Base-by-base conservation (phyloP, 2,113 vertebrate genomes). In the Petrocephalus zakoni region DNA sequence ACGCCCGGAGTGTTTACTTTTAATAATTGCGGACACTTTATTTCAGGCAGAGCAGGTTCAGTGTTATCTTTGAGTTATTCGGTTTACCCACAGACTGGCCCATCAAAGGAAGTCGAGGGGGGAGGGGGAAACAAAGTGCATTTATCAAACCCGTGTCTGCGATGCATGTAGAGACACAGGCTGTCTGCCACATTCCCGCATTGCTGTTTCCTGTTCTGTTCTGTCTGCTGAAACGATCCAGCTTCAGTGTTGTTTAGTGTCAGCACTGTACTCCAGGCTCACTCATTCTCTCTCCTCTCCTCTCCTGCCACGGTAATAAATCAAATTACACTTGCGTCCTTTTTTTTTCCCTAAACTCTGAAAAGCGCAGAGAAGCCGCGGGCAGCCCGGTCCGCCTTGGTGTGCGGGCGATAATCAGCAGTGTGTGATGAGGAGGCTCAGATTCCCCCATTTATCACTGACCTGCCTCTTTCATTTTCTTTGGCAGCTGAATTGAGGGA, bases 121-220 rank as follows among this genome's bases (percentile, higher is more conserved):
- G 75, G 42, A 19, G 42, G 92, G 92, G 93, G 87, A 91, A 92
- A 52, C 53, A 22, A 11, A 90, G 92, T 94, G 93, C 93, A 93
- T 94, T 95, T 94, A 91, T 94, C 88, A 8, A 53, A 90, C n/a
- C 25, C 29, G 9, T 89, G 91, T 93, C 58, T 91, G 89, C 88
- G 85, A 89, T 92, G 94, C 94, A 94, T 94, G 93, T 89, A 75
- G 87, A 86, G 87, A 93, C 90, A 87, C 89, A 90, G 15, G 25
- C 87, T 90, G 90, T 91, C 91, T 88, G 88, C 84, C 91, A 91
- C 93, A 93, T 93, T 90, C 89, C 92, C 91, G 89, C 91, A 90
- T 92, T 85, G 89, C 93, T 87, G 88, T 87, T 90, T 86, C 85
- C 81, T 88, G 68, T 87, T 68, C n/a, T 90, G 87, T 89, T 89